Base-by-base conservation (phyloP, 2,113 vertebrate genomes). In the Panurus biarmicus region DNA sequence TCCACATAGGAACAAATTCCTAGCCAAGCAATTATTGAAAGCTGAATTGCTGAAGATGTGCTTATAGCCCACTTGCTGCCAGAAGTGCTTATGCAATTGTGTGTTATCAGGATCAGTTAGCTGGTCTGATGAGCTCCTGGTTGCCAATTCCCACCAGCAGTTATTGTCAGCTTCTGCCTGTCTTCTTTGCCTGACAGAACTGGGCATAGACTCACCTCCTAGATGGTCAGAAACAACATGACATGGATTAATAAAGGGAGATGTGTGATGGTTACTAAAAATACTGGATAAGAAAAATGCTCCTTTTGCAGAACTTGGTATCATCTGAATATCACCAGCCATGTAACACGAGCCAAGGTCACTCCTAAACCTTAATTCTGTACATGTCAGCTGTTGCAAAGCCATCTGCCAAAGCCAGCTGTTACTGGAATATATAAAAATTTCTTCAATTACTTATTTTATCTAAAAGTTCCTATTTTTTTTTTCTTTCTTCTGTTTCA, bases 371-470 rank as follows among this genome's bases (percentile, higher is more conserved):
- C 50, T 87, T 77, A 62, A n/a, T 74, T 89, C 76, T 87, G 51
- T 35, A 79, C 26, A 15, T 66, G 54, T 93, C 78, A 95, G 89
- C 85, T 94, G 56, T 44, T 91, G 78, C 47, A 81, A 93, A 91
- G 47, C 89, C 89, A 94, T 94, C 91, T 95, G 85, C 64, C 75
- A 85, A 85, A 91, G 33, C 38, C 91, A 96, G 89, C 58, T 96
- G 82, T 88, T 95, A 93, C 85, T 67, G 60, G 31, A 93, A 77
- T 54, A 77, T 6, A 42, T 24, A 94, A 79, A 25, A 42, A 51
- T 57, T 91, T 91, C 69, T 86, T 77, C 60, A 8, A 84, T 44
- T 44, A 71, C 70, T 48, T 48, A 67, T 80, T 85, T 56, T 48
- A n/a, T 80, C 40, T 83, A 51, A 64, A 92, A 66, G 36, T 74